Conservation (phyloP, 2,888 invertebrate species). For the Helobdella robusta region DNA sequence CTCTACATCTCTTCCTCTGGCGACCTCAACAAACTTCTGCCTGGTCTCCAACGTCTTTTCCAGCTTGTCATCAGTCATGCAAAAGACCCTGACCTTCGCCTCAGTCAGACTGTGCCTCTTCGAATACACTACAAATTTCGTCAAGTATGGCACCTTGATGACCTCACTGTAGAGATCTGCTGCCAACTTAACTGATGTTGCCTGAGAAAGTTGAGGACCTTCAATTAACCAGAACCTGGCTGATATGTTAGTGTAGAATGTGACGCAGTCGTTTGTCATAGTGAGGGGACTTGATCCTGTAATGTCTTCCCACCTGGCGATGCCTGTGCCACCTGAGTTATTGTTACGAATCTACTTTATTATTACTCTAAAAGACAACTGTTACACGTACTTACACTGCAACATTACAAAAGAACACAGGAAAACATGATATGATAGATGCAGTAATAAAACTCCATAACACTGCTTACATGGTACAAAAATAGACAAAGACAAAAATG, state of each 20-base stretch:
- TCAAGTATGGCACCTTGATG: slow-evolving; percentile 98
- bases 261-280: slow-evolving; percentile 97
- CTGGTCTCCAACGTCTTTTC: slow-evolving; percentile 85
- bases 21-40: slow-evolving; percentile 81
- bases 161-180: slow-evolving; percentile 96
- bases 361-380: neutral
- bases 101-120: slow-evolving; percentile 61
- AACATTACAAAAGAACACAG: too few species aligned
- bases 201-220: slow-evolving; percentile 65
- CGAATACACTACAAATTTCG: slow-evolving; percentile 96
- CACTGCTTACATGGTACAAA: too few species aligned
- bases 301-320: slow-evolving; percentile 99
- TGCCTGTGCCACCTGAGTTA: slow-evolving; percentile 77
- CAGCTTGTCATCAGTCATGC: slow-evolving; percentile 98
- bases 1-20: slow-evolving; percentile 93
- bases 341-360: neutral
- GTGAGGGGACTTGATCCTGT: slow-evolving; percentile 96
- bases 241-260: slow-evolving; percentile 97
- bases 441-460: too few species aligned
- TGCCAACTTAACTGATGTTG: slow-evolving; percentile 59
- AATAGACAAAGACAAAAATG: neutral
- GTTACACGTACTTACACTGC: too few species aligned
- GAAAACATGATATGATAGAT: too few species aligned
- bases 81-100: slow-evolving; percentile 68
- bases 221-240: slow-evolving; percentile 99